Percentiles rank a stretch among this genome's conserved stretches.
These are phyloP conservation scores for Gisinianus flammeolus DNA, from an alignment of 2,888 invertebrate genomes.

Conservation along the genomic window DNA sequence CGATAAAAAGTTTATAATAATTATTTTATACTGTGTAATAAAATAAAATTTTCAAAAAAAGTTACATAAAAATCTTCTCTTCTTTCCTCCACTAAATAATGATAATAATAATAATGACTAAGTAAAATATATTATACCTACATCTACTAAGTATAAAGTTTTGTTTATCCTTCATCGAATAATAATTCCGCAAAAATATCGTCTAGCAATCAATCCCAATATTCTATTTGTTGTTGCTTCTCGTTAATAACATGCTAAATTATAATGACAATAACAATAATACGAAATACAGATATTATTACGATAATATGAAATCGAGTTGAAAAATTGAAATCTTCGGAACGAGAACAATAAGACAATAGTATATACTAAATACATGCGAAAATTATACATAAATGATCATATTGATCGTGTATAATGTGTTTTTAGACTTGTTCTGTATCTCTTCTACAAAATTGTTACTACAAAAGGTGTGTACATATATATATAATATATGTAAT, in stretches of 20 bases:
- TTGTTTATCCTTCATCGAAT: not conserved
- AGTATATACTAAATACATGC: no score
- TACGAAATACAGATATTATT: no score
- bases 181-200: not conserved
- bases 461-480: no score
- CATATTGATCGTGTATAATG: no score
- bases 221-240: not conserved
- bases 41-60: not conserved
- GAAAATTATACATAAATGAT: no score
- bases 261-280: not conserved
- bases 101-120: not conserved
- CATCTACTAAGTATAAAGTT: not conserved
- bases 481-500: no score
- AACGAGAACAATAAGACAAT: no score
- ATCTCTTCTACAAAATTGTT: no score
- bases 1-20: not conserved
- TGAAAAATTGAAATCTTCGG: no score
- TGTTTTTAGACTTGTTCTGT: no score
- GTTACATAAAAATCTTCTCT: not conserved
- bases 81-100: not conserved
- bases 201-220: not conserved
- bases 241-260: not conserved
- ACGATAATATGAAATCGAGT: no score
- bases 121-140: not conserved
- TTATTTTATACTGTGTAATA: not conserved